Conservation (phyloP, 2,888 invertebrate species). For the Heterodera filipjevi region DNA sequence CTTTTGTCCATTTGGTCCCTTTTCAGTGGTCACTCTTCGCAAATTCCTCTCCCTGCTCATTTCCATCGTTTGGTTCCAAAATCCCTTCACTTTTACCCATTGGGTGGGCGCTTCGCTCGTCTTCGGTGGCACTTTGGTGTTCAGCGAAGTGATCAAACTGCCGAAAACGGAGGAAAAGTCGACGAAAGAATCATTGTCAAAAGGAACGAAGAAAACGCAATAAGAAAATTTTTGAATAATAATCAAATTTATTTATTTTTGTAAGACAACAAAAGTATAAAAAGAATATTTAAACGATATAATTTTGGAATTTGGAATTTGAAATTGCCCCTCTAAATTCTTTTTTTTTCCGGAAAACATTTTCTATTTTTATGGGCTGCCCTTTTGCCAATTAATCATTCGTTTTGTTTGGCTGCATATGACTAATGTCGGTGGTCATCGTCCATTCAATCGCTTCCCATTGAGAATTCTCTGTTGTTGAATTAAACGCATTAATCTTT, state of each 20-base stretch:
- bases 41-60: conserved; percentile 94
- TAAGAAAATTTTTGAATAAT: background rate
- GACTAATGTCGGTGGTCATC: background rate
- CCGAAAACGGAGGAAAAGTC: background rate
- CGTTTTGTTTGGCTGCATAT: background rate
- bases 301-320: too few relatives aligned
- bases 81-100: conserved; percentile 87
- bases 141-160: conserved; percentile 66
- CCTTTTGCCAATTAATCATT: background rate
- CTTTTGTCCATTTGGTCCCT: background rate
- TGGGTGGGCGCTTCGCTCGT: conserved; percentile 89
- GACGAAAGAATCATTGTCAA: conserved; percentile 11
- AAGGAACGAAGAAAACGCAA: conserved; percentile 17
- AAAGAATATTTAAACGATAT: too few relatives aligned
- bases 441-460: background rate
- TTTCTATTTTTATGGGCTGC: background rate
- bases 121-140: conserved; percentile 88
- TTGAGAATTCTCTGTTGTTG: background rate
- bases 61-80: conserved; percentile 87
- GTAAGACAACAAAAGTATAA: too few relatives aligned
- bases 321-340: too few relatives aligned
- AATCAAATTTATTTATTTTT: too few relatives aligned
- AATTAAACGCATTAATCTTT: too few relatives aligned
- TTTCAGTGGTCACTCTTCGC: conserved; percentile 82
- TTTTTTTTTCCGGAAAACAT: too few relatives aligned